These are phyloP conservation scores for Urocitellus parryii DNA, from an alignment of 2,113 vertebrate species.

Conservation along the genomic window DNA sequence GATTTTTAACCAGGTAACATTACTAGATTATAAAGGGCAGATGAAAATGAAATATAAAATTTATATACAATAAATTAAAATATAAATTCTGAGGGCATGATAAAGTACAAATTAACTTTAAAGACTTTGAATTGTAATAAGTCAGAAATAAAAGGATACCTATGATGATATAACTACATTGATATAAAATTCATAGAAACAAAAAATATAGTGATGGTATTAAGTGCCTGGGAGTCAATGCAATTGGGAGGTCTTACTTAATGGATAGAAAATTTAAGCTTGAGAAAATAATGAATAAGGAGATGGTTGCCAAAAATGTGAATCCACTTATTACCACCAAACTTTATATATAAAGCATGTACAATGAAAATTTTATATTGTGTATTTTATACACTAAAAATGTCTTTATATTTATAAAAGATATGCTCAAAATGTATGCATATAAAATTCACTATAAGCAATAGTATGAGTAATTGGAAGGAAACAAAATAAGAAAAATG, in stretches of 20 bases:
- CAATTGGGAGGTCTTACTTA: background rate
- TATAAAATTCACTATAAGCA: background rate
- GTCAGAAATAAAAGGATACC: background rate
- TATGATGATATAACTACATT: background rate
- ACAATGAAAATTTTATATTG: background rate
- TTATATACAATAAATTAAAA: background rate
- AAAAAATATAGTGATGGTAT: background rate
- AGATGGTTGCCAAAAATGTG: background rate
- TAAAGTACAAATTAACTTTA: background rate
- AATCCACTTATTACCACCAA: background rate
- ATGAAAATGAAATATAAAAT: background rate
- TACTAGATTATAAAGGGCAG: background rate
- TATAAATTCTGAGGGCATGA: background rate
- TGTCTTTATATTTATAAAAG: background rate
- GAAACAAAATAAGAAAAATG: background rate
- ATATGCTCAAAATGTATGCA: background rate
- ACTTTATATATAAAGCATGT: background rate
- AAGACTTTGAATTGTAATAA: background rate
- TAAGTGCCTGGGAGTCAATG: rapidly evolving
- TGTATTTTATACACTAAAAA: background rate
- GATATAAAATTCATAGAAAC: background rate
- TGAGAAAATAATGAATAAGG: background rate
- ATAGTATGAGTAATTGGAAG: background rate
- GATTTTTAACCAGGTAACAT: background rate
- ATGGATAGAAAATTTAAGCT: background rate